Conservation (phyloP, 2,797 vertebrate species). For the Lagocephalus sceleratus region DNA sequence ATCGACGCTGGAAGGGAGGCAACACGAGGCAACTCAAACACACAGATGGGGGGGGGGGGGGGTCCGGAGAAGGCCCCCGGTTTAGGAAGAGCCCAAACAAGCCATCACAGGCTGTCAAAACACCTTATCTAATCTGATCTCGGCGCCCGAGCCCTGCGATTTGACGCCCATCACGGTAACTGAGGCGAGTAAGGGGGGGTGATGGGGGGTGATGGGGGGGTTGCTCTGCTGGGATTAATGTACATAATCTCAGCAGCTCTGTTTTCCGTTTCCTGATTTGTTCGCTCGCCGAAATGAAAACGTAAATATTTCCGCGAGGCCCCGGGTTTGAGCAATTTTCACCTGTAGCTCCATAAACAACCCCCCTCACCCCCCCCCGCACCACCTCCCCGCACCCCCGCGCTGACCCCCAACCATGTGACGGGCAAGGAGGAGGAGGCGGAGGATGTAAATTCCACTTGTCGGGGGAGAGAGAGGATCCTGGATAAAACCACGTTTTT, state of each 20-base stretch:
- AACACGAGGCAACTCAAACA: conserved; percentile 36
- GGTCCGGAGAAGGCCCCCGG: conserved; percentile 3
- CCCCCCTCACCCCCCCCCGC: too few species aligned
- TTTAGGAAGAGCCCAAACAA: conserved; percentile 21
- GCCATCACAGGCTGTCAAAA: conserved; percentile 25
- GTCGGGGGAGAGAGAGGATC: not conserved
- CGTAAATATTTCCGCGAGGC: too few species aligned
- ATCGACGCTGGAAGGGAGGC: conserved; percentile 27
- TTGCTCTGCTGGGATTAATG: not conserved
- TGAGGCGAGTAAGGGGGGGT: not conserved
- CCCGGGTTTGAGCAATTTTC: too few species aligned
- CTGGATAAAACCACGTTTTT: too few species aligned
- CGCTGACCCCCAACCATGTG: too few species aligned
- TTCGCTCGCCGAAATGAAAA: too few species aligned
- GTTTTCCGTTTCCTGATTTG: too few species aligned
- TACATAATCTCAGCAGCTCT: too few species aligned
- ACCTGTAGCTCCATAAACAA: too few species aligned
- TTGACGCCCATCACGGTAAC: conserved; percentile 22
- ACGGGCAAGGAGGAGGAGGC: not conserved
- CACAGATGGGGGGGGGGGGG: conserved; percentile 7
- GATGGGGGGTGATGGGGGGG: not conserved
- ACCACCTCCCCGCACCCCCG: too few species aligned
- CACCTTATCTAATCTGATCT: conserved; percentile 38
- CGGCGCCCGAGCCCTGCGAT: conserved; percentile 29
- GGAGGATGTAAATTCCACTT: not conserved